Conservation (phyloP, 2,113 vertebrate genomes). For the Micromys minutus region DNA sequence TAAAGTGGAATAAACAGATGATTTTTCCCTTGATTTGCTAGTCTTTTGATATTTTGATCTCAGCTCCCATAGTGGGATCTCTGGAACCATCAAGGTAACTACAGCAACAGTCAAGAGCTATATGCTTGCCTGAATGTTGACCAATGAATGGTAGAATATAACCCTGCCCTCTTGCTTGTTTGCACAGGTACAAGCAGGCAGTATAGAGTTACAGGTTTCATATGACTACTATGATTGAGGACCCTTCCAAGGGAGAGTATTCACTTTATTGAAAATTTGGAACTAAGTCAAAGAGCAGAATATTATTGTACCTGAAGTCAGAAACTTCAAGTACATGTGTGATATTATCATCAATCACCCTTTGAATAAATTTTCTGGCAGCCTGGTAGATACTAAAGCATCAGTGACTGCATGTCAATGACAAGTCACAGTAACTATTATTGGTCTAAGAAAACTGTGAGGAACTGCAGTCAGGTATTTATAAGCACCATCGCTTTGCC, state of each 20-base stretch:
- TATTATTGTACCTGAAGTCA: not conserved
- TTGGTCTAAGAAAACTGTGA: not conserved
- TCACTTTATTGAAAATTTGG: not conserved
- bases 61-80: not conserved
- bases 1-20: not conserved
- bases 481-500: not conserved
- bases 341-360: not conserved
- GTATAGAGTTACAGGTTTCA: not conserved
- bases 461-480: not conserved
- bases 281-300: constrained; percentile 38
- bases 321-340: constrained; percentile 11
- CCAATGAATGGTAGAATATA: not conserved
- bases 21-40: not conserved
- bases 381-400: not conserved
- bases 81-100: constrained; percentile 59
- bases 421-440: not conserved
- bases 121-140: not conserved
- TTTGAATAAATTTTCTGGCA: constrained; percentile 34
- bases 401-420: not conserved
- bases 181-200: not conserved
- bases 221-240: not conserved
- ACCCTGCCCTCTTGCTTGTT: not conserved
- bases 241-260: not conserved
- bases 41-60: constrained; percentile 63
- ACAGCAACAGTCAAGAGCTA: constrained; percentile 49